Evolutionary conservation across 2,113 vertebrate genomes (phyloP).

Genomic region (Pipra filicauda): DNA sequence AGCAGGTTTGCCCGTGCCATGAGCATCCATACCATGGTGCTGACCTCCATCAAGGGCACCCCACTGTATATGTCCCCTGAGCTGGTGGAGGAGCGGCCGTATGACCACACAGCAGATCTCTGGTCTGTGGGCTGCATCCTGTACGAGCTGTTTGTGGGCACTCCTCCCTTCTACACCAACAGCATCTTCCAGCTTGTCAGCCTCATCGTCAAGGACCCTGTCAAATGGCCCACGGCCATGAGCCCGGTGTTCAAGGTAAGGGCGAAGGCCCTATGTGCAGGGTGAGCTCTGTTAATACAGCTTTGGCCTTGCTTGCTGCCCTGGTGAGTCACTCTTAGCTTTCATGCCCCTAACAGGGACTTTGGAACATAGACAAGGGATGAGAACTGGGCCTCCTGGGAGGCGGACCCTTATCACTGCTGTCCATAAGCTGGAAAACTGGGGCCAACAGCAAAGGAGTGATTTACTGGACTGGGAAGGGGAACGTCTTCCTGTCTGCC

Average conservation of each 20-base stretch:
- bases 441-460: not conserved
- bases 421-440: not conserved
- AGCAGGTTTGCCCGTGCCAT: slow-evolving; percentile 93
- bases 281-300: not conserved
- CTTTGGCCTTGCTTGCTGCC: not conserved
- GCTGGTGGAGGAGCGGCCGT: slow-evolving; percentile 91
- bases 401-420: not conserved
- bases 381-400: not conserved
- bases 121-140: slow-evolving; percentile 97
- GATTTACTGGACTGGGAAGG: not conserved
- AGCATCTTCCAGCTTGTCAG: slow-evolving; percentile 94
- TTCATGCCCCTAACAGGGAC: not conserved
- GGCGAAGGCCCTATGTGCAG: not conserved
- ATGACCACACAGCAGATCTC: slow-evolving; percentile 92
- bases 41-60: slow-evolving; percentile 97
- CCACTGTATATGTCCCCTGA: slow-evolving; percentile 98
- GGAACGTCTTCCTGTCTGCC: not conserved
- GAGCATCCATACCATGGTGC: slow-evolving; percentile 92
- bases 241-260: slow-evolving; percentile 86
- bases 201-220: slow-evolving; percentile 85
- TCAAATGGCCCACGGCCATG: slow-evolving; percentile 88
- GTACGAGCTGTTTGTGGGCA: slow-evolving; percentile 92
- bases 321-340: not conserved
- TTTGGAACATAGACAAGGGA: not conserved
- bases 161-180: slow-evolving; percentile 93